Base-by-base conservation (phyloP, 2,113 vertebrate species). In the Oenanthe melanoleuca region DNA sequence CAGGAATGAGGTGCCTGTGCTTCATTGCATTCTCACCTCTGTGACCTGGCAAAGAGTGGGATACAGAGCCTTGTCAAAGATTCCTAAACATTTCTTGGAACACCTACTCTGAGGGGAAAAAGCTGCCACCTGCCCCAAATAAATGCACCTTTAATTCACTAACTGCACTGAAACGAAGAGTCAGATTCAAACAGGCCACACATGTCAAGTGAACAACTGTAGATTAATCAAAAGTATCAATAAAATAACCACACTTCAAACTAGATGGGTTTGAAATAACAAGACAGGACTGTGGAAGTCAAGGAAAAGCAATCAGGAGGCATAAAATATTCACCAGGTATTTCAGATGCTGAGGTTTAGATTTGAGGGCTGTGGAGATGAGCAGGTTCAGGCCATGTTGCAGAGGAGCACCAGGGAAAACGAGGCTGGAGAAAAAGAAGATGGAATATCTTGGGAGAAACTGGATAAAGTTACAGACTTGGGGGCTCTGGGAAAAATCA, bases 91-190 rank as follows among this genome's bases (percentile, higher is more conserved):
- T 64, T 13, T 11, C 19, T 61, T 25, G 3, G 11, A 85, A 38
- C 69, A 89, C 87, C 74, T 87, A 1, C 80, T 88, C 60, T 28
- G 40, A 19, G 45, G 37, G 33, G 9, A 5, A 86, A 75, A 74
- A 71, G 16, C 77, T 87, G 82, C 87, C 85, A 61, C 71, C 60
- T 79, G 65, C 66, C 75, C 82, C 21, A 72, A 49, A 40, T n/a
- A 42, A 77, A 71, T 24, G 24, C 13, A 71, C 11, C 44, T 93
- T 86, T 67, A 34, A 49, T 44, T 26, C 15, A 9, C n/a, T 69
- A 42, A 8, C 47, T 72, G 57, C 69, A 40, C 2, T 5, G 40
- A 53, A 91, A 66, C 34, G 12, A 80, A 40, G 59, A 17, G 34
- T 38, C 63, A 52, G 42, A 21, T 52, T 53, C 73, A 16, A 65